These are phyloP conservation scores for Microctenopoma steveboyesi DNA, from an alignment of 2,797 vertebrate species.

Conservation along the genomic window DNA sequence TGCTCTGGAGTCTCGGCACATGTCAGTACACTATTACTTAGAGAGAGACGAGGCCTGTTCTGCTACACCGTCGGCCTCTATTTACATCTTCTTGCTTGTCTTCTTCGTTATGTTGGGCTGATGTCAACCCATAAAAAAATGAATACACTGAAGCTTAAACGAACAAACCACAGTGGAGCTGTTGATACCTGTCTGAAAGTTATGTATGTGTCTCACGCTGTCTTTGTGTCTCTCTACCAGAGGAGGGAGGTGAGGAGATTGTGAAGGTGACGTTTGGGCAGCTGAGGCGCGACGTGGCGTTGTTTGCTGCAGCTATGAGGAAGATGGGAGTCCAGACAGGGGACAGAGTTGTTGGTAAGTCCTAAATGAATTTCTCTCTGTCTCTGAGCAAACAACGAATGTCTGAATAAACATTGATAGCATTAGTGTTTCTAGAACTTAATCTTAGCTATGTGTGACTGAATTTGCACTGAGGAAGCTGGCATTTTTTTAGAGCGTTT, in stretches of 20 bases:
- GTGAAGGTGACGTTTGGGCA: constrained; percentile 93
- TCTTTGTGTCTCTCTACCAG: constrained; percentile 68
- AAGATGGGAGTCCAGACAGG: constrained; percentile 91
- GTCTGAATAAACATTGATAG: too few relatives aligned
- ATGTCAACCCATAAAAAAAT: not conserved
- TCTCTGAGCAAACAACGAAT: not conserved
- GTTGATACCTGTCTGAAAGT: too few relatives aligned
- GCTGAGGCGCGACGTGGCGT: constrained; percentile 88
- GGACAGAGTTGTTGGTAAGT: constrained; percentile 94
- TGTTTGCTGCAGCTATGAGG: constrained; percentile 95
- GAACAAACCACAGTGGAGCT: not conserved
- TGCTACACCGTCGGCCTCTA: not conserved
- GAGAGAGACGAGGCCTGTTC: constrained; percentile 25
- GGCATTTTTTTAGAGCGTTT: too few relatives aligned
- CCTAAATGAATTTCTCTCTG: not conserved
- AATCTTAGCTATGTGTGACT: too few relatives aligned
- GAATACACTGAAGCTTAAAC: not conserved
- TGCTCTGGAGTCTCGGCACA: constrained; percentile 25
- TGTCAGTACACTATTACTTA: constrained; percentile 63
- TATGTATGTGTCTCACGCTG: constrained; percentile 4
- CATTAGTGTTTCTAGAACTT: not conserved
- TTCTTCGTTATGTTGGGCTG: not conserved
- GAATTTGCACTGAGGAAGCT: not conserved
- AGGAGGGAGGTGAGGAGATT: constrained; percentile 91
- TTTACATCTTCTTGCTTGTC: constrained; percentile 19